A percentile compares a stretch with the other conserved stretches of the same genome.
Conservation (phyloP, 2,113 vertebrate genomes). For the Sylvia atricapilla region DNA sequence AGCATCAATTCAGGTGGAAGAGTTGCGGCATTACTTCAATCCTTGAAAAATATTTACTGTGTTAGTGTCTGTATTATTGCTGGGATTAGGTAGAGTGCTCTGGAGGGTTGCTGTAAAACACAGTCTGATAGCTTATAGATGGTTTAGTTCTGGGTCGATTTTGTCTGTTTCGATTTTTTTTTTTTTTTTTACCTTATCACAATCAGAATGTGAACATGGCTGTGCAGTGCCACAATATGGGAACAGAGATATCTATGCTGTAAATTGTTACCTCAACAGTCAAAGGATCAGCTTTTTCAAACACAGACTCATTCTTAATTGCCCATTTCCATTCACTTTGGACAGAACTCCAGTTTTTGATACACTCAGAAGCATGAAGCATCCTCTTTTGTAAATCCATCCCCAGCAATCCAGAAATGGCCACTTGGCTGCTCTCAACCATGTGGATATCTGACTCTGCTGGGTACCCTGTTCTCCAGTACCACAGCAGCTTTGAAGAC, state of each 20-base stretch:
- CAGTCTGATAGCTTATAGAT: background rate
- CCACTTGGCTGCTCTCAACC: background rate
- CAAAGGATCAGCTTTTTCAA: background rate
- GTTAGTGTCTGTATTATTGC: background rate
- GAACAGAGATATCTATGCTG: background rate
- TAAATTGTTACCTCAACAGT: background rate
- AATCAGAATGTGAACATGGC: background rate
- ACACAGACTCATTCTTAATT: background rate
- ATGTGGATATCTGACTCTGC: fast-evolving
- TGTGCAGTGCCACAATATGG: background rate
- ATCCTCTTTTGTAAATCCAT: background rate
- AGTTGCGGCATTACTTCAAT: background rate
- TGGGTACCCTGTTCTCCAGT: fast-evolving
- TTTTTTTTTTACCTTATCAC: background rate
- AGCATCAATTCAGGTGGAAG: background rate
- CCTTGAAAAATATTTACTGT: background rate
- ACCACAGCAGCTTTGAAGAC: background rate
- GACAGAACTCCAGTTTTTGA: background rate
- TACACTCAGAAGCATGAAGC: background rate
- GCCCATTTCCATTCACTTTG: background rate
- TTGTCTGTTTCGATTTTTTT: background rate
- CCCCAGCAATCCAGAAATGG: background rate
- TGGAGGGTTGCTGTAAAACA: background rate
- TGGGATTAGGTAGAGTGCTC: background rate
- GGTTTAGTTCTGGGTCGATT: background rate